phyloP scores from a whole-genome alignment of 2,113 vertebrate species.

The Castor canadensis region DNA sequence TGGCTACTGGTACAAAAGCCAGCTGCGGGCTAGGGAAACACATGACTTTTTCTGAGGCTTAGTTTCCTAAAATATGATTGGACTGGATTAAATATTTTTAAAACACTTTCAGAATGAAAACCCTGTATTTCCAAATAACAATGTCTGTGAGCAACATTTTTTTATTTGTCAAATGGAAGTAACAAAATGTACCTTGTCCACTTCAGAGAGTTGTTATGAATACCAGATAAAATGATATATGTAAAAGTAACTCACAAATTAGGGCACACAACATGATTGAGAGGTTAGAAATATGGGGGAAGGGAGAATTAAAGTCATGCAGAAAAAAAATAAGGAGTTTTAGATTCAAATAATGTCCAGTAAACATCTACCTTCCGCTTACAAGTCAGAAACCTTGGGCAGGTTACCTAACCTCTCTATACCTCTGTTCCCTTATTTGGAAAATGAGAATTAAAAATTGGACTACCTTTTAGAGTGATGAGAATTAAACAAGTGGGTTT shows the following conservation, averaged over 20 bases:
- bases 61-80: neutral
- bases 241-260: constrained; percentile 1
- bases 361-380: neutral
- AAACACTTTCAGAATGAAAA: neutral
- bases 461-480: neutral
- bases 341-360: neutral
- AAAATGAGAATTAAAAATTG: neutral
- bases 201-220: neutral
- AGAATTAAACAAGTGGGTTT: neutral
- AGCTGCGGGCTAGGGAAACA: neutral
- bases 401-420: neutral
- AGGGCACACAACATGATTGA: neutral
- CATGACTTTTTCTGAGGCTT: neutral
- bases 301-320: neutral
- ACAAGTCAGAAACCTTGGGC: neutral
- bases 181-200: neutral
- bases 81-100: neutral
- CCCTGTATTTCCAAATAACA: neutral
- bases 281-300: neutral
- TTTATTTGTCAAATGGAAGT: neutral
- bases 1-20: neutral
- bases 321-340: neutral
- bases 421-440: neutral
- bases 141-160: neutral
- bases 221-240: neutral